Conservation (phyloP, 2,113 vertebrate genomes). For the Megaceryle torquata region DNA sequence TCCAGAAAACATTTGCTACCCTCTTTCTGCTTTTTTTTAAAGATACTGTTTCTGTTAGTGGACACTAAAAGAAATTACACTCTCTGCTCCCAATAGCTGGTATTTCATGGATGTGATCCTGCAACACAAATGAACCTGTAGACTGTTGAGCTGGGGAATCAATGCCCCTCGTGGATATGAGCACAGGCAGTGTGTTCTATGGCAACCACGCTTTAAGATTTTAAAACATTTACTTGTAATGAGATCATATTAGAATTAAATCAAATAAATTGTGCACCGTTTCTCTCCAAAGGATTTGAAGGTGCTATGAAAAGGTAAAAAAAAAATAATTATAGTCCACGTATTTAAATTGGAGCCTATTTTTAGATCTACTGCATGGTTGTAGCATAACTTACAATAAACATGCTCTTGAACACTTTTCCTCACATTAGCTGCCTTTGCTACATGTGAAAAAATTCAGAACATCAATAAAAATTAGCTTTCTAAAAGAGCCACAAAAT, state of each 20-base stretch:
- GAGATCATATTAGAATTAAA: not conserved
- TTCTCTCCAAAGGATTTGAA: not conserved
- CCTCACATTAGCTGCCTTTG: not conserved
- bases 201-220: not conserved
- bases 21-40: not conserved
- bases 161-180: not conserved
- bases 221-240: not conserved
- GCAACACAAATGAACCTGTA: not conserved
- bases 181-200: not conserved
- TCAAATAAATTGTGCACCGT: not conserved
- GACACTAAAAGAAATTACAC: not conserved
- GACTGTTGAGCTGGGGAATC: not conserved
- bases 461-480: not conserved
- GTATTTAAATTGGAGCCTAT: not conserved
- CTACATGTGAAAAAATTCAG: not conserved
- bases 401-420: not conserved
- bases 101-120: not conserved
- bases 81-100: rapidly evolving
- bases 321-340: not conserved
- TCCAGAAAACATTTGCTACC: not conserved
- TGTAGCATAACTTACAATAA: not conserved
- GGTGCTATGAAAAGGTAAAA: not conserved
- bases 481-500: not conserved
- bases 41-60: not conserved
- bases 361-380: not conserved